Evolutionary conservation across 1,140 invertebrate species (phyloP).

Genomic region (Chrysomallon squamiferum): DNA sequence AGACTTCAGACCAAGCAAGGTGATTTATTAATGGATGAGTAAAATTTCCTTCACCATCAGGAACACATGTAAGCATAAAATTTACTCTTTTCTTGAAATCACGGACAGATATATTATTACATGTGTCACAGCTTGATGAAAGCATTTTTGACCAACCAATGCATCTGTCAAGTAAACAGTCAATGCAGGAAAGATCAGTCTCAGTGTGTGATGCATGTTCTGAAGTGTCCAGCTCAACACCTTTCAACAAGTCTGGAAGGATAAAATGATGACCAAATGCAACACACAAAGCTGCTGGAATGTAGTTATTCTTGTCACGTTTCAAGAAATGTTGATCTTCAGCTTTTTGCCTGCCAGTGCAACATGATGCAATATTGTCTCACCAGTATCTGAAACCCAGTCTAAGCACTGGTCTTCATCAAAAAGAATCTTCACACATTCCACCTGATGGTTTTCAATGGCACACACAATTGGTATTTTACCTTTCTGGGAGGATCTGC

Average conservation of each 20-base stretch:
- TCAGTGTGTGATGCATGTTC: not conserved
- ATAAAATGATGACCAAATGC: not conserved
- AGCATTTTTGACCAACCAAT: slow-evolving; percentile 4
- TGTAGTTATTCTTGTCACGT: not conserved
- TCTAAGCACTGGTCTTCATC: not conserved
- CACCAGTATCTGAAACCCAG: not conserved
- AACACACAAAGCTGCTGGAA: not conserved
- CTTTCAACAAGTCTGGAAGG: not conserved
- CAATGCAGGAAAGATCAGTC: not conserved
- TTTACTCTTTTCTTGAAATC: too few relatives aligned
- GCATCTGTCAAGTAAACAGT: not conserved
- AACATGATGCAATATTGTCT: not conserved
- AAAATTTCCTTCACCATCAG: too few relatives aligned
- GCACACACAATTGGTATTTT: not conserved
- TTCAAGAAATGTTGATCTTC: not conserved
- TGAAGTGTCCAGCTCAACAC: not conserved
- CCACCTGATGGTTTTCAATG: not conserved
- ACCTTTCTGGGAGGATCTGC: not conserved
- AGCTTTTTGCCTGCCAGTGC: not conserved
- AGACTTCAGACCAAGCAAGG: not conserved
- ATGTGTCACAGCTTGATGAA: too few relatives aligned
- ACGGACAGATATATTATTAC: too few relatives aligned
- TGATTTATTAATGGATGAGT: too few relatives aligned
- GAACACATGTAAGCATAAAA: too few relatives aligned
- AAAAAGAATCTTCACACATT: not conserved